Conservation (phyloP, 2,888 invertebrate species). For the Cephus pygmeus region DNA sequence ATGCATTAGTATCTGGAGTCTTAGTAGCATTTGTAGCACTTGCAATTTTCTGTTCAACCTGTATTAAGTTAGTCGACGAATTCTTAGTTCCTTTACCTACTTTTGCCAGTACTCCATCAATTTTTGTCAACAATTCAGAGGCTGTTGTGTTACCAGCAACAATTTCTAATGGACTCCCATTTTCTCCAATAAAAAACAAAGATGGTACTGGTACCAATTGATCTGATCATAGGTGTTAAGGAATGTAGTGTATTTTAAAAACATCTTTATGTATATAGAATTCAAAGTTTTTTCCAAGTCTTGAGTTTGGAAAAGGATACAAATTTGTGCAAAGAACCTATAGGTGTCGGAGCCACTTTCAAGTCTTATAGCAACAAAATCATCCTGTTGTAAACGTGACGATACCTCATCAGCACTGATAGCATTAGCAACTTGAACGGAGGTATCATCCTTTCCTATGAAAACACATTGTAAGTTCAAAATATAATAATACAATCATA, state of each 20-base stretch:
- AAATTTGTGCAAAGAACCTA: conserved; percentile 84
- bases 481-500: conserved; percentile 14
- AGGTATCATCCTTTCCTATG: conserved; percentile 81
- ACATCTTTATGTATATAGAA: not conserved
- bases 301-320: conserved; percentile 76
- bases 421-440: conserved; percentile 73
- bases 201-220: conserved; percentile 84
- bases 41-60: conserved; percentile 39
- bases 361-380: conserved; percentile 83
- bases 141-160: conserved; percentile 74
- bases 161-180: conserved; percentile 84
- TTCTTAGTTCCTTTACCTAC: conserved; percentile 62
- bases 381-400: conserved; percentile 69
- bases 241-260: not conserved
- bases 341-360: conserved; percentile 80
- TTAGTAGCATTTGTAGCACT: not conserved
- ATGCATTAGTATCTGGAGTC: not conserved
- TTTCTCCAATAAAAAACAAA: conserved; percentile 86
- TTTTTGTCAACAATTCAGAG: conserved; percentile 73
- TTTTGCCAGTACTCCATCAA: conserved; percentile 73
- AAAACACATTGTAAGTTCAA: conserved; percentile 14
- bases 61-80: conserved; percentile 44
- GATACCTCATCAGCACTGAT: conserved; percentile 73
- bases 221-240: conserved; percentile 66
- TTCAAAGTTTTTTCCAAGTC: not conserved